Percentiles rank a stretch among this genome's conserved stretches.
Conservation (phyloP, 2,113 vertebrate species). For the Ptychochromis oligacanthus region DNA sequence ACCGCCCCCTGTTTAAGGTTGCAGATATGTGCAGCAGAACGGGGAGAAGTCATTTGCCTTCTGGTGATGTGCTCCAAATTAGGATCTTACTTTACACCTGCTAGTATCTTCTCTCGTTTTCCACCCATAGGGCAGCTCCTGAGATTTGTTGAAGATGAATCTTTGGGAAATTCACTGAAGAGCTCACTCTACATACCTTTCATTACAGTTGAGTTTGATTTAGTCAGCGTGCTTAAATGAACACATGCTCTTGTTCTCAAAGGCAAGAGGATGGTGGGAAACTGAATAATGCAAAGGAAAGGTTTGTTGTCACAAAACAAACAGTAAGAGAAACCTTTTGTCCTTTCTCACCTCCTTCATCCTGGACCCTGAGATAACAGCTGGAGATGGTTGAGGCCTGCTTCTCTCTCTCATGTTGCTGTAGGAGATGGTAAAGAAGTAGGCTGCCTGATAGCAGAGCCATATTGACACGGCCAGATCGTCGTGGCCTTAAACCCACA, state of each 20-base stretch:
- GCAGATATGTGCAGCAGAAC: conserved; percentile 50
- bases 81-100: conserved; percentile 77
- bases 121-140: conserved; percentile 9
- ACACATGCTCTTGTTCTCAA: conserved; percentile 23
- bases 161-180: background rate
- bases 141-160: background rate
- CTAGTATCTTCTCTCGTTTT: conserved; percentile 43
- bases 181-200: background rate
- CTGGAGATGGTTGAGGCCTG: conserved; percentile 68
- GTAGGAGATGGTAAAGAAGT: conserved; percentile 62
- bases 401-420: conserved; percentile 65
- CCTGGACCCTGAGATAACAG: conserved; percentile 63
- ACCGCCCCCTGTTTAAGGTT: conserved; percentile 63
- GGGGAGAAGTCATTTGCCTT: conserved; percentile 60
- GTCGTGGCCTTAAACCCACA: conserved; percentile 86
- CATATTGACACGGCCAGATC: conserved; percentile 86
- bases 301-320: conserved; percentile 64
- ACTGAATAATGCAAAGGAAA: conserved; percentile 68
- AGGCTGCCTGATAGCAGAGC: conserved; percentile 72
- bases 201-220: background rate
- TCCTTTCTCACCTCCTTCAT: conserved; percentile 63
- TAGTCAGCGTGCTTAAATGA: background rate
- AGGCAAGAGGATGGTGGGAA: conserved; percentile 3
- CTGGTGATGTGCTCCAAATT: conserved; percentile 65
- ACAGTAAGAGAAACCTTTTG: conserved; percentile 77